A percentile compares a stretch with the other conserved stretches of the same genome.
These are phyloP conservation scores for Lethrus apterus DNA, from an alignment of 1,140 invertebrate species.

Conservation along the genomic window DNA sequence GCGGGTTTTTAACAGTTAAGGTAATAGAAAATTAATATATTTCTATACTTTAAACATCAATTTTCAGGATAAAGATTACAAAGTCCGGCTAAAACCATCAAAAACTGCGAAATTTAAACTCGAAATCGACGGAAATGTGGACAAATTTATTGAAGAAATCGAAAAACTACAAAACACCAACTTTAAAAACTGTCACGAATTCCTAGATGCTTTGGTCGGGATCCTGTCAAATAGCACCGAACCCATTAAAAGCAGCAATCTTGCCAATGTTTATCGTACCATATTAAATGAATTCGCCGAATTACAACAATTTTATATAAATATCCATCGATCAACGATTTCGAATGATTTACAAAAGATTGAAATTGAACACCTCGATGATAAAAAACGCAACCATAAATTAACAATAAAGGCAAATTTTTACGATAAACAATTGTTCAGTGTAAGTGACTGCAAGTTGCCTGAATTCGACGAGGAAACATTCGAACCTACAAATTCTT, in stretches of 20 bases:
- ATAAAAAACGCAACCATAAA: constrained; percentile 23
- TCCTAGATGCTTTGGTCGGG: constrained; percentile 7
- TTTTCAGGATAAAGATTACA: constrained; percentile 7
- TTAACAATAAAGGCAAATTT: constrained; percentile 24
- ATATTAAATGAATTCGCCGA: constrained; percentile 31
- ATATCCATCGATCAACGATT: constrained; percentile 25
- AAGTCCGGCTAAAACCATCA: constrained; percentile 3
- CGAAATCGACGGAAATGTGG: background rate
- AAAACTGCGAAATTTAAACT: background rate
- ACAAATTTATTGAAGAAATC: constrained; percentile 4
- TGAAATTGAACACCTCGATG: constrained; percentile 20
- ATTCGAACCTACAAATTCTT: constrained; percentile 15
- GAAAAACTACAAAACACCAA: background rate
- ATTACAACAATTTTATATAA: constrained; percentile 30
- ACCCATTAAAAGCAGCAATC: constrained; percentile 8
- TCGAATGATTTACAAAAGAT: constrained; percentile 27
- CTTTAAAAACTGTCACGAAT: background rate
- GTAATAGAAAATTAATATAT: background rate
- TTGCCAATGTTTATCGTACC: constrained; percentile 21
- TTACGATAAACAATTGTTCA: constrained; percentile 23
- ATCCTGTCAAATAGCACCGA: constrained; percentile 5
- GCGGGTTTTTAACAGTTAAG: constrained; percentile 7
- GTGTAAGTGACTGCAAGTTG: constrained; percentile 22
- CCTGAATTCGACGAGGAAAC: constrained; percentile 20
- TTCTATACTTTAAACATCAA: background rate